Percentiles rank a stretch among this genome's conserved stretches.
Conservation (phyloP, 1,140 invertebrate species). For the Heliconius congener region DNA sequence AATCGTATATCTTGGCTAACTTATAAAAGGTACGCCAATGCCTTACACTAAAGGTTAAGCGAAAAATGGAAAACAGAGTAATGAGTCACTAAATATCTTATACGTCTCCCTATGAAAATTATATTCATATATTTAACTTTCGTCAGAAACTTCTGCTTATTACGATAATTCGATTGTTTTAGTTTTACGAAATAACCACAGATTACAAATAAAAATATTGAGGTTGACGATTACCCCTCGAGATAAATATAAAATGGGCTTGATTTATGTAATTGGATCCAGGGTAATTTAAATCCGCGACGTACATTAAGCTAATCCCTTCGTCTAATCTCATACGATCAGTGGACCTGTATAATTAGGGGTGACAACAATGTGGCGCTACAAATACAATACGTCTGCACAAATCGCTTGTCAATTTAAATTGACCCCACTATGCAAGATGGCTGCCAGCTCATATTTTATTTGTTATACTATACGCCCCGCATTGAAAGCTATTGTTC, state of each 20-base stretch:
- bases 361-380: constrained; percentile 70
- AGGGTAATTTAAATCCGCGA: constrained; percentile 42
- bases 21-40: neutral
- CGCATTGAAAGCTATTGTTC: neutral
- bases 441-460: constrained; percentile 49
- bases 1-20: neutral
- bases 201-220: neutral
- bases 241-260: constrained; percentile 31
- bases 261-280: constrained; percentile 42
- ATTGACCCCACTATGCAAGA: constrained; percentile 73
- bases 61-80: too few species aligned
- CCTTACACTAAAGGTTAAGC: too few species aligned
- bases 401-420: constrained; percentile 77
- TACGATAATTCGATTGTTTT: neutral
- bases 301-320: constrained; percentile 63
- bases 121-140: too few species aligned
- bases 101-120: too few species aligned
- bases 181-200: neutral
- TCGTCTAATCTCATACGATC: constrained; percentile 64
- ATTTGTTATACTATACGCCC: neutral
- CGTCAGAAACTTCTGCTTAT: too few species aligned
- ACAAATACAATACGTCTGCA: constrained; percentile 70
- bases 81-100: too few species aligned
- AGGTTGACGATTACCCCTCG: constrained; percentile 8
- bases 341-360: constrained; percentile 73